Base-by-base conservation (phyloP, 2,888 invertebrate species). In the Mythimna albipuncta region DNA sequence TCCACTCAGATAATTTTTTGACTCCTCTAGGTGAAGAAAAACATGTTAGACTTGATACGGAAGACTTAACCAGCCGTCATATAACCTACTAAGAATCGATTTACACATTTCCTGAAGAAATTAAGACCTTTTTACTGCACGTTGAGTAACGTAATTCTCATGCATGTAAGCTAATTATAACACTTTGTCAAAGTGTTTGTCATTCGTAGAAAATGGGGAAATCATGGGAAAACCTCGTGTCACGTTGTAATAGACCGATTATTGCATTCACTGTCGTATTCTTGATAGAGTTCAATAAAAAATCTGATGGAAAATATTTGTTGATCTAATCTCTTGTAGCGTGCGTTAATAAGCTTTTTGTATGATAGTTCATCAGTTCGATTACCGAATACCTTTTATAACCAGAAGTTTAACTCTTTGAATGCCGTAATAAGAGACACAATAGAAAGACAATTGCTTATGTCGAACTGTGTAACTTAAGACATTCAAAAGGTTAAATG, bases 121-220 rank as follows among this genome's bases (percentile, higher is more conserved):
- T 78, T 74, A 72, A 72, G 16, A 55, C n/a, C 58, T 83, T 83
- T 78, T 83, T 83, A 19, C 38, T 3, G 0, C 10, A 16, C 41
- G 55, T 83, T 81, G 79, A 74, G 83, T 69, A 81, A 83, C 47
- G 26, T 70, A 61, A 75, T 82, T 83, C 83, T 69, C 84, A 83
- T 84, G 76, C 55, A 69, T 66, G 72, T 75, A 68, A 76, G 67
- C 10, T 84, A 85, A 85, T 84, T 79, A 75, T 65, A 77, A 69
- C 72, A 78, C 79, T 72, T 77, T 78, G 78, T 72, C 75, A 76
- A 82, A 80, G n/a, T 72, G 77, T 72, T 57, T 79, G 76, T 75
- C 71, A 68, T 85, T 86, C 85, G 74, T 32, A 41, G 86, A 84
- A 85, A 73, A 61, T 66, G 72, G 74, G 64, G 82, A 86, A 83